phyloP scores from a whole-genome alignment of 2,888 invertebrate genomes.

The Zeuzera pyrina region DNA sequence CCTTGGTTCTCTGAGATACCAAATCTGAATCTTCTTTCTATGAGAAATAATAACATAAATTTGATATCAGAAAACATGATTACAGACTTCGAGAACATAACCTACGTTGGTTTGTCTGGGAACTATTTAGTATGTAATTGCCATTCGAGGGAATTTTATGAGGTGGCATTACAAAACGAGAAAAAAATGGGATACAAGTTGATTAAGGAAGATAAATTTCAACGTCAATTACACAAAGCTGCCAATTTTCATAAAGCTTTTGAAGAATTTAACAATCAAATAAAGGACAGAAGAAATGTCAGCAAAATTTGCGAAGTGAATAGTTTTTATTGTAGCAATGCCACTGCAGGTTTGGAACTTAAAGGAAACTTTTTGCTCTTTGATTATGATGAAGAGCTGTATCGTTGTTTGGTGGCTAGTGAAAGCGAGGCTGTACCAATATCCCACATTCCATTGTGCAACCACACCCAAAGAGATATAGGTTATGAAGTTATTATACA shows the following conservation, averaged over 20 bases:
- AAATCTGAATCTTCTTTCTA: constrained; percentile 47
- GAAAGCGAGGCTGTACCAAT: constrained; percentile 25
- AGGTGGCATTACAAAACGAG: constrained; percentile 31
- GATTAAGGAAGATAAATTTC: too few species aligned
- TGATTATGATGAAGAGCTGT: constrained; percentile 28
- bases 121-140: constrained; percentile 77
- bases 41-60: constrained; percentile 71
- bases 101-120: constrained; percentile 61
- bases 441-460: constrained; percentile 26
- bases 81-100: constrained; percentile 57
- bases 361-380: constrained; percentile 31
- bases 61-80: constrained; percentile 71
- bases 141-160: constrained; percentile 61
- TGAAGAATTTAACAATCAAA: constrained; percentile 24
- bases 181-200: too few species aligned
- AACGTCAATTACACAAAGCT: too few species aligned
- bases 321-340: constrained; percentile 16
- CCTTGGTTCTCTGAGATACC: constrained; percentile 43
- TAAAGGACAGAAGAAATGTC: constrained; percentile 23
- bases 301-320: constrained; percentile 11
- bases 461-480: constrained; percentile 15
- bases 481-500: constrained; percentile 19
- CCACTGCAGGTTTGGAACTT: constrained; percentile 15
- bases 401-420: constrained; percentile 29
- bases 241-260: constrained; percentile 37